Evolutionary conservation across 2,797 vertebrate species (phyloP).

Genomic region (Neopelma chrysocephalum): DNA sequence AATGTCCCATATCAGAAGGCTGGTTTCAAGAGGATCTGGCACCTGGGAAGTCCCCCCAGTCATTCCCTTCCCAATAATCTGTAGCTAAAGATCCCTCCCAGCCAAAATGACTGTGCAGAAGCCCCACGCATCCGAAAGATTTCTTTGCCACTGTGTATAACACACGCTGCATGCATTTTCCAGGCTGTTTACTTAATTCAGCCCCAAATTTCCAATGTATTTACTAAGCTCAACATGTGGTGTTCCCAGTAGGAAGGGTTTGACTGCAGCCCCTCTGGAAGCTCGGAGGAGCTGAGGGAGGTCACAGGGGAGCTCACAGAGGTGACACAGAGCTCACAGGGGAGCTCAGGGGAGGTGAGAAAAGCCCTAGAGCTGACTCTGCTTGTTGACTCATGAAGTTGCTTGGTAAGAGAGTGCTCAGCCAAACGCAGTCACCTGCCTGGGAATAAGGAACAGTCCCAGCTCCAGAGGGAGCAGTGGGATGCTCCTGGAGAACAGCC

Average conservation of each 20-base stretch:
- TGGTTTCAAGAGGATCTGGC: neutral
- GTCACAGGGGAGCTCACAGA: neutral
- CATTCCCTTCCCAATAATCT: neutral
- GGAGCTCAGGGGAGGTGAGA: neutral
- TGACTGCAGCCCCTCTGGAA: neutral
- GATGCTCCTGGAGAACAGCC: neutral
- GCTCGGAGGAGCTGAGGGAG: too few relatives aligned
- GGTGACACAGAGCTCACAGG: neutral
- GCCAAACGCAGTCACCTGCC: neutral
- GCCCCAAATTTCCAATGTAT: accelerated
- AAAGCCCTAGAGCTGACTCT: neutral
- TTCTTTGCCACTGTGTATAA: neutral
- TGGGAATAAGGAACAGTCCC: neutral
- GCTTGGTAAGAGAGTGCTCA: neutral
- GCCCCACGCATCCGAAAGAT: neutral
- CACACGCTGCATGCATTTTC: accelerated
- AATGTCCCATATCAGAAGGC: neutral
- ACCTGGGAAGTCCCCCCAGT: neutral
- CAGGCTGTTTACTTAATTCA: neutral
- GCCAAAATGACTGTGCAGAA: neutral
- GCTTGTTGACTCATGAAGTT: neutral
- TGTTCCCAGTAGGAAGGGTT: neutral
- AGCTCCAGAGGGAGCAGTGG: neutral
- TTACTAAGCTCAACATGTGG: accelerated
- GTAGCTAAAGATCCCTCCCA: neutral